Percentiles rank a stretch among this genome's conserved stretches.
Evolutionary conservation across 2,888 invertebrate genomes (phyloP).

Genomic region (Xestoiulus laeticollis): DNA sequence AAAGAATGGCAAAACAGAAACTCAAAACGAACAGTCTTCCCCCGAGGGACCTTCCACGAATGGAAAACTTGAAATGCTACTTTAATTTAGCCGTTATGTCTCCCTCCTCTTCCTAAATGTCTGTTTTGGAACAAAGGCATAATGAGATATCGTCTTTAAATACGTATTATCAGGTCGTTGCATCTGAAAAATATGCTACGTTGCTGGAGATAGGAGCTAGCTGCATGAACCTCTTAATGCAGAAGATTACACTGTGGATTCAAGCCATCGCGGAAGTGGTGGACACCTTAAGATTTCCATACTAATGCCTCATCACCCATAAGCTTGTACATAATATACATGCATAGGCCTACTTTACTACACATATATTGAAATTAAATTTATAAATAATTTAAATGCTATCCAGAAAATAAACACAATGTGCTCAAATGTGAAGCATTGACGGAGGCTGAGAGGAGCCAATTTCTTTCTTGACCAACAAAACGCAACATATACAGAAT

Average conservation of each 20-base stretch:
- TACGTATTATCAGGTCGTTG: slow-evolving; percentile 11
- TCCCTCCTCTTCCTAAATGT: neutral
- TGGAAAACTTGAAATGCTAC: neutral
- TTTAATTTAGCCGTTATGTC: slow-evolving; percentile 15
- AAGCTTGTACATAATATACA: too few relatives aligned
- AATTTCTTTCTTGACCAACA: too few relatives aligned
- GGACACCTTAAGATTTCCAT: neutral
- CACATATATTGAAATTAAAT: too few relatives aligned
- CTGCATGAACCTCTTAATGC: neutral
- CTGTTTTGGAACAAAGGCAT: neutral
- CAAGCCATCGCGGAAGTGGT: neutral
- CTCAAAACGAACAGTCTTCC: neutral
- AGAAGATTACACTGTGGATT: neutral
- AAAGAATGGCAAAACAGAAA: slow-evolving; percentile 13
- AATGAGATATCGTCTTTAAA: slow-evolving; percentile 28
- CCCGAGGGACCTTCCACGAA: neutral
- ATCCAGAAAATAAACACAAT: too few relatives aligned
- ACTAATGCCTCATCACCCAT: too few relatives aligned
- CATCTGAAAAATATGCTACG: slow-evolving; percentile 3
- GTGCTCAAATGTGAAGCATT: too few relatives aligned
- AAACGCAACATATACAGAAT: too few relatives aligned
- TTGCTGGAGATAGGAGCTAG: neutral
- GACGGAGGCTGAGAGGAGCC: too few relatives aligned
- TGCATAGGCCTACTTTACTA: too few relatives aligned
- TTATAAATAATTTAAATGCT: too few relatives aligned